These are phyloP conservation scores for Scaptodrosophila latifasciaeformis DNA, from an alignment of 2,888 invertebrate species.

Conservation along the genomic window DNA sequence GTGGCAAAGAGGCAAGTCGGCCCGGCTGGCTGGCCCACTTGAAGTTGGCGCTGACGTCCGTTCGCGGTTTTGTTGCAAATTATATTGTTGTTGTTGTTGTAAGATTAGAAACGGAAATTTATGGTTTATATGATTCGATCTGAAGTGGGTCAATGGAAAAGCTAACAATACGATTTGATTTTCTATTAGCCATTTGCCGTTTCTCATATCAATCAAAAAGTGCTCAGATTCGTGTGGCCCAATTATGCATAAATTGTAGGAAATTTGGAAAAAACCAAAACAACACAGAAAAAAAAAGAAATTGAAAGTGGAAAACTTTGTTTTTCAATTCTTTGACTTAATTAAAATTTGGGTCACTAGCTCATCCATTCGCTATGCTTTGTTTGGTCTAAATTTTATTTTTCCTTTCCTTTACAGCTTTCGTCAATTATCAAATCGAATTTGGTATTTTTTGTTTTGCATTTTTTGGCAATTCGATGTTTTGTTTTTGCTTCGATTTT, in stretches of 20 bases:
- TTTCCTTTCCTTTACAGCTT: too few species aligned
- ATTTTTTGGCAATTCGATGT: constrained; percentile 5
- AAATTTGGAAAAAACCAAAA: too few species aligned
- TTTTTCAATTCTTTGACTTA: neutral
- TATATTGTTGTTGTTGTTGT: constrained; percentile 54
- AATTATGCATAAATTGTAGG: too few species aligned
- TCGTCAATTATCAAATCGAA: constrained; percentile 30
- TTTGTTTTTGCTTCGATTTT: constrained; percentile 8
- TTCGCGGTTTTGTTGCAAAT: constrained; percentile 38
- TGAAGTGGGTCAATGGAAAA: constrained; percentile 38
- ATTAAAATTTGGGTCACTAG: neutral
- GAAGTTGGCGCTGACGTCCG: constrained; percentile 3
- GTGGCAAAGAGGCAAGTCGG: constrained; percentile 14
- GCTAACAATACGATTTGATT: too few species aligned
- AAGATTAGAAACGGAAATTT: constrained; percentile 57
- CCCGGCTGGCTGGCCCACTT: constrained; percentile 27
- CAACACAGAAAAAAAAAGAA: too few species aligned
- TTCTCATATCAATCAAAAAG: too few species aligned
- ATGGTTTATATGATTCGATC: constrained; percentile 43
- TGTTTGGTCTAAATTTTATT: too few species aligned
- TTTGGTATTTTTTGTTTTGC: constrained; percentile 14
- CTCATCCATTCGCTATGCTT: too few species aligned
- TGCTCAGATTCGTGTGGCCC: too few species aligned
- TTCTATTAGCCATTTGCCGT: too few species aligned
- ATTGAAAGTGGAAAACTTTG: neutral